Percentiles rank a stretch among this genome's conserved stretches.
phyloP scores from a whole-genome alignment of 2,797 vertebrate species.

The Psittacula echo region DNA sequence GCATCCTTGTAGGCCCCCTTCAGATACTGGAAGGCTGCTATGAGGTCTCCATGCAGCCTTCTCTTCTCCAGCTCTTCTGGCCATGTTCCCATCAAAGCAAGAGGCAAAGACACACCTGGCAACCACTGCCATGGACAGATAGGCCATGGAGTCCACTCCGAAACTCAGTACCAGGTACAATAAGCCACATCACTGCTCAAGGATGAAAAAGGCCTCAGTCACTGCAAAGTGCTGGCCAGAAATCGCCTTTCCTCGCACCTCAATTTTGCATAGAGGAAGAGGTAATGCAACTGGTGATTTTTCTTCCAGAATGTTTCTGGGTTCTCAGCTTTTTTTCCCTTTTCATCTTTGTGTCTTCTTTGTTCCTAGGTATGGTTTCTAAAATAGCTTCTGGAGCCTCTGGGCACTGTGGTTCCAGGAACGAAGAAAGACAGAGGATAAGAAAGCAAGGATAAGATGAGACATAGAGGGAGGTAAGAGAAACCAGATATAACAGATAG shows the following conservation, averaged over 20 bases:
- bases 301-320: neutral
- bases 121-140: rapidly evolving
- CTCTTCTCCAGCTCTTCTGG: neutral
- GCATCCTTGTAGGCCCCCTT: too few relatives aligned
- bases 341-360: neutral
- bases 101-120: rapidly evolving
- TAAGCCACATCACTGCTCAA: neutral
- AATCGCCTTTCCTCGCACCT: neutral
- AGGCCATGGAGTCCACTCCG: neutral
- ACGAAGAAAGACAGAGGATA: neutral
- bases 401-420: neutral
- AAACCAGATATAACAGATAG: neutral
- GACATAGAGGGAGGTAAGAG: neutral
- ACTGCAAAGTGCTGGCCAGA: neutral
- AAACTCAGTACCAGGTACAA: neutral
- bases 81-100: rapidly evolving
- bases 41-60: too few relatives aligned
- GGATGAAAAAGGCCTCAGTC: neutral
- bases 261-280: neutral
- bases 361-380: neutral
- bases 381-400: neutral
- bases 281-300: neutral
- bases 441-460: neutral
- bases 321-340: neutral
- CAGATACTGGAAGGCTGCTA: too few relatives aligned